A percentile compares a stretch with the other conserved stretches of the same genome.
phyloP scores from a whole-genome alignment of 2,113 vertebrate species.

The Columba janthina region DNA sequence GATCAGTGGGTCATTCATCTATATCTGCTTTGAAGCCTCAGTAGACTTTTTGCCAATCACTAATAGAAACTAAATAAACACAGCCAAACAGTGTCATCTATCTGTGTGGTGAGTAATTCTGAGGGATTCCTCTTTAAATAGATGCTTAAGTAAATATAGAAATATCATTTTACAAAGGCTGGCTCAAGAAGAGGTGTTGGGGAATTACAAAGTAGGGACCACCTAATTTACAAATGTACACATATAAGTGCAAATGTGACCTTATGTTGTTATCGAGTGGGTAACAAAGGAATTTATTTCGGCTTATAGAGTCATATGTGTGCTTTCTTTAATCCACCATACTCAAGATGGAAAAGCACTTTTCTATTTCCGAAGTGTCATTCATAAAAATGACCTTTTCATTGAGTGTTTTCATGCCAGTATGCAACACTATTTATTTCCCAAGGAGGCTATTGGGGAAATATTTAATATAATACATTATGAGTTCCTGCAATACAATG shows the following conservation, averaged over 20 bases:
- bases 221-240: background rate
- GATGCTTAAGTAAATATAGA: conserved; percentile 82
- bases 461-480: background rate
- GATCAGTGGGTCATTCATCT: conserved; percentile 74
- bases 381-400: conserved; percentile 46
- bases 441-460: background rate
- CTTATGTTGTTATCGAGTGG: background rate
- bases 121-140: conserved; percentile 85
- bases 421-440: background rate
- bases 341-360: background rate
- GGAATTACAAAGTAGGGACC: background rate
- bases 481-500: background rate
- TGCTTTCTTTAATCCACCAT: background rate
- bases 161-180: conserved; percentile 78
- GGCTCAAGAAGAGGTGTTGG: conserved; percentile 30
- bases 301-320: accelerated
- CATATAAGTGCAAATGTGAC: background rate
- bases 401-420: background rate
- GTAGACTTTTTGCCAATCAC: conserved; percentile 80
- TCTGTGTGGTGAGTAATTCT: conserved; percentile 78
- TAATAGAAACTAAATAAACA: conserved; percentile 84
- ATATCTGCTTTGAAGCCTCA: conserved; percentile 76
- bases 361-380: conserved; percentile 10
- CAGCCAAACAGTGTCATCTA: conserved; percentile 80
- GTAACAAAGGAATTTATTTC: background rate